phyloP scores from a whole-genome alignment of 2,113 vertebrate genomes.

The Cathartes aura region DNA sequence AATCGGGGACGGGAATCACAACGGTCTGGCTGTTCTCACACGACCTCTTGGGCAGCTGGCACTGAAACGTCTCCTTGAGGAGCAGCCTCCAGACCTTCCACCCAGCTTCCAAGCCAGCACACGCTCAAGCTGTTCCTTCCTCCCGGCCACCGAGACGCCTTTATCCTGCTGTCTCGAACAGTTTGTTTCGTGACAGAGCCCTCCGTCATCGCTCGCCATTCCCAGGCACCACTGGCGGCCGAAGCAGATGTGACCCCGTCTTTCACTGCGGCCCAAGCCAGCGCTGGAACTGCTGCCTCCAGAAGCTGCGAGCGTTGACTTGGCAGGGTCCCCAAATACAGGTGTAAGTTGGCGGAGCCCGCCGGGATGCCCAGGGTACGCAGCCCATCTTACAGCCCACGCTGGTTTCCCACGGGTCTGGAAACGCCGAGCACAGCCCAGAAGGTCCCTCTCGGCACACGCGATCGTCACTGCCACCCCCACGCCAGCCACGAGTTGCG shows the following conservation, averaged over 20 bases:
- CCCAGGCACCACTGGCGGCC: neutral
- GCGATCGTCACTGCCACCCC: neutral
- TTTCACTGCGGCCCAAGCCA: neutral
- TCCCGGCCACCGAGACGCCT: neutral
- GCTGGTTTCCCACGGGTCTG: neutral
- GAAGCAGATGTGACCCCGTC: neutral
- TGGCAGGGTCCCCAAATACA: neutral
- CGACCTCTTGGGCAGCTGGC: neutral
- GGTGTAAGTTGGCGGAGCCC: neutral
- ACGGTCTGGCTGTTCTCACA: neutral
- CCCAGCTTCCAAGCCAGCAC: neutral
- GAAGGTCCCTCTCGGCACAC: neutral
- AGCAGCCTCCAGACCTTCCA: neutral
- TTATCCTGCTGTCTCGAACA: neutral
- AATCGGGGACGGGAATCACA: rapidly evolving
- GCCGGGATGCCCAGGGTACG: neutral
- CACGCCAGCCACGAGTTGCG: neutral
- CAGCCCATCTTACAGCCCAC: neutral
- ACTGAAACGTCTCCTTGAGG: neutral
- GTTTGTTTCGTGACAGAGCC: neutral
- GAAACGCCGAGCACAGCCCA: neutral
- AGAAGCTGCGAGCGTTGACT: neutral
- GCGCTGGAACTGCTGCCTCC: neutral
- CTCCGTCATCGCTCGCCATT: neutral
- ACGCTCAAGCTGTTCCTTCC: neutral